Evolutionary conservation across 2,113 vertebrate species (phyloP), one percentile per base, ranked within the genome.

Genomic region (Micronycteris hirsuta): DNA sequence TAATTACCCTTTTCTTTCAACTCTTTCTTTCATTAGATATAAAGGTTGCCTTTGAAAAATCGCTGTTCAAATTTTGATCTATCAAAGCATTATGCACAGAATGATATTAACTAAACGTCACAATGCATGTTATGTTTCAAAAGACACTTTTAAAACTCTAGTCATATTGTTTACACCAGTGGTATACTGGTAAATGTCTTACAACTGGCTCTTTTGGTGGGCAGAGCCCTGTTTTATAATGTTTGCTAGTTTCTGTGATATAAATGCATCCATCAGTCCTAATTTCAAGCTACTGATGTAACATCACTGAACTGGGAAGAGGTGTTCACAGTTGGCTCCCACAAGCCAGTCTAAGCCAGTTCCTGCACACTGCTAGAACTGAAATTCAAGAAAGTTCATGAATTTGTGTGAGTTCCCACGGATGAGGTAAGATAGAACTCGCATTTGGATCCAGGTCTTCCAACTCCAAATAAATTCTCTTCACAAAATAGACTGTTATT

Each of bases 301-400:
- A 31, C 9, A 58, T 77, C 67, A 76, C 4, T 31, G 49, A 92
- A 28, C 36, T 93, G 20, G 58, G 13, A 92, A 94, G 13, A 61
- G 14, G 15, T 41, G 7, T 56, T 82, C 52, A 31, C 0, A 0
- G 31, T 74, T 47, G 67, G 9, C 43, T 81, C 22, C 52, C 11
- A 67, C 3, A 28, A 61, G 4, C 28, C 28, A 22, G 13, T 70
- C 67, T 68, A 28, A 95, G 33, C 76, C 65, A 56, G 11, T 33
- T 95, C 36, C 45, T 81, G 1, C 31, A 93, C 12, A 89, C 2
- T 17, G 36, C 26, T 56, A 65, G 33, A 91, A 63, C 67, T 43
- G 52, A 95, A 94, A 96, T 71, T 76, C n/a, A 45, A 70, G 58
- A 67, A 96, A 93, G 92, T 73, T 31, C 4, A 45, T 90, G 82